Percentiles rank a stretch among this genome's conserved stretches.
phyloP scores from a whole-genome alignment of 2,113 vertebrate species.

The Cettia cetti region DNA sequence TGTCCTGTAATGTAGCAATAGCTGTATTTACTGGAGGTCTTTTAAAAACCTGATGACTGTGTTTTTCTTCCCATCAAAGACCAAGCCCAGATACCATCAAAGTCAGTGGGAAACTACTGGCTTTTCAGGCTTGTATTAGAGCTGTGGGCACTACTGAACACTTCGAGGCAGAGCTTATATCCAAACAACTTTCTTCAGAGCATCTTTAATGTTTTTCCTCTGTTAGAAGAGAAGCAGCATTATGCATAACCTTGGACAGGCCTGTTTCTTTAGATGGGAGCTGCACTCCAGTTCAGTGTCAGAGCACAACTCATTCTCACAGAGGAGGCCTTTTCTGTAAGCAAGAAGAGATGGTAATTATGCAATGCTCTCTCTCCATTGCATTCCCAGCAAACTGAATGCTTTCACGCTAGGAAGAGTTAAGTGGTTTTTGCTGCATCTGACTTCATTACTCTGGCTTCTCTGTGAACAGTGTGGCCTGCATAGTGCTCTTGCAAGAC shows the following conservation, averaged over 20 bases:
- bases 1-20: conserved; percentile 10
- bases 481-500: neutral
- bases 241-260: neutral
- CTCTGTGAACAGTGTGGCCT: neutral
- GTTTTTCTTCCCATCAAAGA: neutral
- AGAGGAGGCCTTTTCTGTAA: neutral
- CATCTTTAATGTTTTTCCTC: neutral
- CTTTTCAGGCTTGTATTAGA: neutral
- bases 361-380: neutral
- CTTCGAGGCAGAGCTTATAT: neutral
- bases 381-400: neutral
- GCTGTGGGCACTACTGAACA: neutral
- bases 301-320: neutral
- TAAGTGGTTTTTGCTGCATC: neutral
- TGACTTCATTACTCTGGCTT: neutral
- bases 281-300: neutral
- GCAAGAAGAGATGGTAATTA: neutral
- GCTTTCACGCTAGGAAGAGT: neutral
- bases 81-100: neutral
- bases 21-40: neutral
- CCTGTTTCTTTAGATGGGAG: neutral
- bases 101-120: neutral
- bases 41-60: neutral
- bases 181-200: neutral
- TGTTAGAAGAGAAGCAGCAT: neutral